Conservation (phyloP, 92 coral and sea anemone genomes). For the Epizoanthus fatuus region DNA sequence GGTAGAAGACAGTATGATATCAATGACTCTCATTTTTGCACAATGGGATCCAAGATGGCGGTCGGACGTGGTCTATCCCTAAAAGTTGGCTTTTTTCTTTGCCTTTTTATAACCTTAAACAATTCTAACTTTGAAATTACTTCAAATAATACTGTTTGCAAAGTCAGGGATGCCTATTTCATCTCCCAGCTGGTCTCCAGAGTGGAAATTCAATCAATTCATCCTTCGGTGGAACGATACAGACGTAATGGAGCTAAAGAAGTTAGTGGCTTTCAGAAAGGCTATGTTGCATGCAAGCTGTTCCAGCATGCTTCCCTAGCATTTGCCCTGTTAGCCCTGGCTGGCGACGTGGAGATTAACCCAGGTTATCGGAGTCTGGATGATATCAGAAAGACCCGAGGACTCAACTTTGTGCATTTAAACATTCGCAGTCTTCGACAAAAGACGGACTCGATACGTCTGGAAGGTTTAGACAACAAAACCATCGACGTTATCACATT, state of each 20-base stretch:
- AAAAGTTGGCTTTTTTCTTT: conserved; percentile 37
- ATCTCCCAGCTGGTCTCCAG: conserved; percentile 32
- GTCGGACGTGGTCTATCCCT: neutral
- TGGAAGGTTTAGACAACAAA: conserved; percentile 43
- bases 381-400: conserved; percentile 48
- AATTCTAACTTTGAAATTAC: neutral
- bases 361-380: conserved; percentile 54
- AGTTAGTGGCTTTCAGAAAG: conserved; percentile 33
- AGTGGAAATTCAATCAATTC: conserved; percentile 35
- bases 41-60: too few species aligned
- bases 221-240: neutral
- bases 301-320: conserved; percentile 51
- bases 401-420: conserved; percentile 54
- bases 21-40: too few species aligned
- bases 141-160: neutral
- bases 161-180: conserved; percentile 37
- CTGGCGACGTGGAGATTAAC: conserved; percentile 54
- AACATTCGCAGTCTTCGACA: conserved; percentile 54
- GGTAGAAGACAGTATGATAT: too few species aligned
- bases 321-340: conserved; percentile 39
- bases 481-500: conserved; percentile 34
- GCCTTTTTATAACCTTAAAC: conserved; percentile 38
- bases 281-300: conserved; percentile 40
- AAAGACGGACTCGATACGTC: conserved; percentile 41
- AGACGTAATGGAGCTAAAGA: conserved; percentile 11